Evolutionary conservation across 2,888 invertebrate genomes (phyloP).

Genomic region (Rugalucina vietnamica): DNA sequence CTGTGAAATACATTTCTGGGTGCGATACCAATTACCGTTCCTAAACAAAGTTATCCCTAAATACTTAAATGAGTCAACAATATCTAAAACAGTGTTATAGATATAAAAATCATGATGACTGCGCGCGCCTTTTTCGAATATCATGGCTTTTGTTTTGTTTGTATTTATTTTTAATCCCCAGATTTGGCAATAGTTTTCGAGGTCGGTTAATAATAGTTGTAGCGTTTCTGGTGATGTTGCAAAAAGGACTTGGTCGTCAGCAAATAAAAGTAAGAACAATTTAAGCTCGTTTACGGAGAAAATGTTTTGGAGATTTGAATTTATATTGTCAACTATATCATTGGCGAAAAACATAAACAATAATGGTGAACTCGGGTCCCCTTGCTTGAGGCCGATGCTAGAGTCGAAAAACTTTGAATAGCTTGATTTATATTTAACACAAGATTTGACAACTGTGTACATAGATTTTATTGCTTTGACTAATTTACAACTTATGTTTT

Average conservation of each 20-base stretch:
- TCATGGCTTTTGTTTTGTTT: constrained; percentile 1
- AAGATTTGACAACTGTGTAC: constrained; percentile 29
- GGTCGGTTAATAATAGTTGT: not conserved
- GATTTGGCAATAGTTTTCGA: not conserved
- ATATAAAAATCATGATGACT: not conserved
- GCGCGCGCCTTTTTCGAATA: not conserved
- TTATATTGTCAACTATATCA: constrained; percentile 18
- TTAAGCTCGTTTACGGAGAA: not conserved
- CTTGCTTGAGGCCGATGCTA: constrained; percentile 35
- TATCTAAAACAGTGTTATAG: not conserved
- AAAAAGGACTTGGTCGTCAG: constrained; percentile 7
- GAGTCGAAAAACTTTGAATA: constrained; percentile 22
- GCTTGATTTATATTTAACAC: constrained; percentile 22
- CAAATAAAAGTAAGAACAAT: constrained; percentile 8
- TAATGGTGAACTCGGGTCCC: constrained; percentile 29
- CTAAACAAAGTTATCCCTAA: not conserved
- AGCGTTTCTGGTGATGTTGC: not conserved
- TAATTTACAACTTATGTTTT: constrained; percentile 36
- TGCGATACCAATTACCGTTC: constrained; percentile 6
- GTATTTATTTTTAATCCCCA: constrained; percentile 13
- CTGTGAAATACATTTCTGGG: not conserved
- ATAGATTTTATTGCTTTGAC: constrained; percentile 28
- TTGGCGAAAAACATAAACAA: constrained; percentile 35
- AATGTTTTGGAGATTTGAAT: constrained; percentile 19
- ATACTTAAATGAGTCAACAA: constrained; percentile 8